Evolutionary conservation across 2,797 vertebrate genomes (phyloP).

Genomic region (Malurus splendens): DNA sequence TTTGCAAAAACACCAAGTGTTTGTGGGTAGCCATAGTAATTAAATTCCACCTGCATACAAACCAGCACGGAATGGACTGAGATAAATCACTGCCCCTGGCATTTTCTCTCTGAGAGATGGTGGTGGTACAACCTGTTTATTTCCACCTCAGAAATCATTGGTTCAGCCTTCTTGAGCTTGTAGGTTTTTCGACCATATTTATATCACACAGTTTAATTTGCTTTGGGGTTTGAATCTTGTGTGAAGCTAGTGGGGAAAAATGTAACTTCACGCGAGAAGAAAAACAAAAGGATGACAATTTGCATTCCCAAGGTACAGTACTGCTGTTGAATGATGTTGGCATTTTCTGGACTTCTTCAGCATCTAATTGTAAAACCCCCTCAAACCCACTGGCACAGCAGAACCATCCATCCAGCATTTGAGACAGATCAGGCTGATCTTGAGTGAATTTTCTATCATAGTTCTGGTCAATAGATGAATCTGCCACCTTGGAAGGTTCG

Average conservation of each 20-base stretch:
- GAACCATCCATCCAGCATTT: background rate
- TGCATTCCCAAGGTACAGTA: background rate
- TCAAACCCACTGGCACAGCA: background rate
- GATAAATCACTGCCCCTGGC: background rate
- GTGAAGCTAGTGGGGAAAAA: background rate
- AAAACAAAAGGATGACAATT: background rate
- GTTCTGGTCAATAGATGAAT: background rate
- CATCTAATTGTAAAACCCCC: background rate
- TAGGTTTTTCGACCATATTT: background rate
- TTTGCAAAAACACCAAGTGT: background rate
- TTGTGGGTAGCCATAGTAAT: background rate
- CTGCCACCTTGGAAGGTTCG: background rate
- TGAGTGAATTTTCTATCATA: background rate
- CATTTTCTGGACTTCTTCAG: background rate
- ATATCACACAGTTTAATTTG: background rate
- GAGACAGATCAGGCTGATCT: background rate
- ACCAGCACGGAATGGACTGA: background rate
- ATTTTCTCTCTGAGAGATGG: background rate
- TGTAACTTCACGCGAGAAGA: background rate
- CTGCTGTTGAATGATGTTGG: background rate
- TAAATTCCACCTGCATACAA: fast-evolving
- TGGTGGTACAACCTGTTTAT: too few species aligned
- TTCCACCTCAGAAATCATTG: background rate
- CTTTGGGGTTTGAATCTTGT: background rate
- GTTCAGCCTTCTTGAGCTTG: background rate